phyloP scores from a whole-genome alignment of 2,888 invertebrate genomes.

The Carabus problematicus region DNA sequence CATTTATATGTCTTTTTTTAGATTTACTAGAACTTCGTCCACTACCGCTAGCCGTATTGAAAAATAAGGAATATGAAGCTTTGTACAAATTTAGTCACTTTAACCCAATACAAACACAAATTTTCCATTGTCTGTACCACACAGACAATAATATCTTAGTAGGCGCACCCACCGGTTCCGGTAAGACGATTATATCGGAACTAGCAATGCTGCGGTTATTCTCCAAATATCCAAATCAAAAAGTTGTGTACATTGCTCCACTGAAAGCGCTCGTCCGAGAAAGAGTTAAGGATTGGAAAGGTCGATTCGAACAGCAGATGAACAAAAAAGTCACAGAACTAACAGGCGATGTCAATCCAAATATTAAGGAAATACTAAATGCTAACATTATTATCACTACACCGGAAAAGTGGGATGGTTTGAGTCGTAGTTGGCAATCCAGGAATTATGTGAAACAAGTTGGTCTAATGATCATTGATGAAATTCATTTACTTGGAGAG shows the following conservation, averaged over 20 bases:
- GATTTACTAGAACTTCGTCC: constrained; percentile 92
- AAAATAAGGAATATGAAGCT: constrained; percentile 77
- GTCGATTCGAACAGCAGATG: constrained; percentile 75
- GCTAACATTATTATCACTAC: constrained; percentile 97
- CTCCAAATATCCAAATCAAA: constrained; percentile 77
- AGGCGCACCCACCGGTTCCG: constrained; percentile 95
- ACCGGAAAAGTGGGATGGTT: constrained; percentile 99
- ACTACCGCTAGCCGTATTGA: constrained; percentile 82
- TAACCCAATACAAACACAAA: constrained; percentile 98
- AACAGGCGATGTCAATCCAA: constrained; percentile 92
- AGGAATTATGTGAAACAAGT: constrained; percentile 93
- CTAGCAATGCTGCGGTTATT: constrained; percentile 95
- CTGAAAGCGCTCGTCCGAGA: constrained; percentile 97
- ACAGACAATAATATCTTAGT: constrained; percentile 92
- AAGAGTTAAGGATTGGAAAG: constrained; percentile 93
- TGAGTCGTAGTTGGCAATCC: constrained; percentile 98
- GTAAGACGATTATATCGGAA: constrained; percentile 98
- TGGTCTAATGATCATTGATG: constrained; percentile 93
- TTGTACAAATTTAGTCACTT: constrained; percentile 93
- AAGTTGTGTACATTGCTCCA: constrained; percentile 97
- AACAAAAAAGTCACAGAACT: constrained; percentile 91
- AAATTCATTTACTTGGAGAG: constrained; percentile 95
- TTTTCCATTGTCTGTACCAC: constrained; percentile 95
- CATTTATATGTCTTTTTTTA: constrained; percentile 56
- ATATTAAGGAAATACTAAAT: constrained; percentile 79